Conservation (phyloP, 2,888 invertebrate genomes). For the Epiblema foenella region DNA sequence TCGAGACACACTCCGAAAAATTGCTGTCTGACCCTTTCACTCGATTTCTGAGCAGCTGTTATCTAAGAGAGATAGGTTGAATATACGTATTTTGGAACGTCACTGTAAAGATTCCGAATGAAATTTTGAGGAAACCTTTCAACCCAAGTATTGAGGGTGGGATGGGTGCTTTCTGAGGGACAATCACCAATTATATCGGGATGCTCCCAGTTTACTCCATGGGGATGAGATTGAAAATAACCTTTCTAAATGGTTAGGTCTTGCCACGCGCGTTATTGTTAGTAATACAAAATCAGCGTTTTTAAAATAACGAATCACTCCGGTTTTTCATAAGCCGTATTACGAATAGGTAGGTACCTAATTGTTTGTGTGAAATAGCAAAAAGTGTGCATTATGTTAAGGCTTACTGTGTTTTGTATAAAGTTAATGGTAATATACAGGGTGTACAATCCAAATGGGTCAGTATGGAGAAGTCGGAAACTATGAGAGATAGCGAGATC, state of each 20-base stretch:
- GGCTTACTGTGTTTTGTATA: too few relatives aligned
- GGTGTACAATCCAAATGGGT: too few relatives aligned
- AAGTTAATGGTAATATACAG: too few relatives aligned
- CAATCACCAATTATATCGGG: conserved; percentile 5
- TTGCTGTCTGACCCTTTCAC: neutral
- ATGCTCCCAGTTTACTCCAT: conserved; percentile 5
- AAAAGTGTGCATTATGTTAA: too few relatives aligned
- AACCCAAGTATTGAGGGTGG: neutral
- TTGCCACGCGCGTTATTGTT: neutral
- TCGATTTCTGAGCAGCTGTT: neutral
- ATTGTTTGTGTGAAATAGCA: too few relatives aligned
- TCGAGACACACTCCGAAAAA: neutral
- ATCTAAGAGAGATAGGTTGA: neutral
- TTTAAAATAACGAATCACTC: neutral
- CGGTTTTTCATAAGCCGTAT: too few relatives aligned
- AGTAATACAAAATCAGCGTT: neutral
- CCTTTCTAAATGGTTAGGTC: neutral
- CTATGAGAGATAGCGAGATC: too few relatives aligned
- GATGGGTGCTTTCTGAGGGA: conserved; percentile 12
- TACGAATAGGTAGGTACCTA: too few relatives aligned
- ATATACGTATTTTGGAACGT: neutral
- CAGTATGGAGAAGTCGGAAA: too few relatives aligned
- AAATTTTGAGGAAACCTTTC: neutral
- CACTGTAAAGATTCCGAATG: neutral
- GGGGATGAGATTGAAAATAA: neutral